phyloP scores from a whole-genome alignment of 2,888 invertebrate genomes.

The Cremastobaeus sp. region DNA sequence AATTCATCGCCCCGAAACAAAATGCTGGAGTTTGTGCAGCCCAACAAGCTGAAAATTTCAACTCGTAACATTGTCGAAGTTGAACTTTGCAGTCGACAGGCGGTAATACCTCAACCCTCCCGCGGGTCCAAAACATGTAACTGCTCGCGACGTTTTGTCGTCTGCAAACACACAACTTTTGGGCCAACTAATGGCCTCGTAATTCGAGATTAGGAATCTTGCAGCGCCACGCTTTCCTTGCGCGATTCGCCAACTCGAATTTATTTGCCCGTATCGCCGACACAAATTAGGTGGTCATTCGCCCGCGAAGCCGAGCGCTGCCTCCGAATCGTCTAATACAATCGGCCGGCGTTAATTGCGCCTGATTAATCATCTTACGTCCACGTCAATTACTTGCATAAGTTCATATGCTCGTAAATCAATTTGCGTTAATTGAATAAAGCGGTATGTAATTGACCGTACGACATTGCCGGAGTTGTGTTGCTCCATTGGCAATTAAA shows the following conservation, averaged over 20 bases:
- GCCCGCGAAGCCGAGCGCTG: background rate
- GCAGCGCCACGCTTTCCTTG: conserved; percentile 7
- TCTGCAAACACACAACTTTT: conserved; percentile 61
- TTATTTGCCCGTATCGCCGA: background rate
- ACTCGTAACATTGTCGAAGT: conserved; percentile 34
- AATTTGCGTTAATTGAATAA: conserved; percentile 46
- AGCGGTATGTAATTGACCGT: conserved; percentile 29
- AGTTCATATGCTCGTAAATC: conserved; percentile 50
- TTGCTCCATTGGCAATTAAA: conserved; percentile 24
- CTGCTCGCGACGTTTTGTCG: conserved; percentile 62
- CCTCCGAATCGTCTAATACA: conserved; percentile 21
- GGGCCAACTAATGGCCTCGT: conserved; percentile 55
- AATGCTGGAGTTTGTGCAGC: too few species aligned
- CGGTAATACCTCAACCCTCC: conserved; percentile 29
- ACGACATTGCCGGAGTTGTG: conserved; percentile 14
- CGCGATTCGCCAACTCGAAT: background rate
- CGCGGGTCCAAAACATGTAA: conserved; percentile 47
- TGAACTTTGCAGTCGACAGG: conserved; percentile 35
- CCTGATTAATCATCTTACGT: conserved; percentile 48
- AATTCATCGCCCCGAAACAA: too few species aligned
- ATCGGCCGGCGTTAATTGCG: conserved; percentile 28
- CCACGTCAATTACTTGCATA: conserved; percentile 38
- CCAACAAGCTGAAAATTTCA: conserved; percentile 41
- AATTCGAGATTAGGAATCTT: conserved; percentile 60
- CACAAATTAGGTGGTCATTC: background rate